Conservation (phyloP, 2,888 invertebrate genomes). For the Empis livida region DNA sequence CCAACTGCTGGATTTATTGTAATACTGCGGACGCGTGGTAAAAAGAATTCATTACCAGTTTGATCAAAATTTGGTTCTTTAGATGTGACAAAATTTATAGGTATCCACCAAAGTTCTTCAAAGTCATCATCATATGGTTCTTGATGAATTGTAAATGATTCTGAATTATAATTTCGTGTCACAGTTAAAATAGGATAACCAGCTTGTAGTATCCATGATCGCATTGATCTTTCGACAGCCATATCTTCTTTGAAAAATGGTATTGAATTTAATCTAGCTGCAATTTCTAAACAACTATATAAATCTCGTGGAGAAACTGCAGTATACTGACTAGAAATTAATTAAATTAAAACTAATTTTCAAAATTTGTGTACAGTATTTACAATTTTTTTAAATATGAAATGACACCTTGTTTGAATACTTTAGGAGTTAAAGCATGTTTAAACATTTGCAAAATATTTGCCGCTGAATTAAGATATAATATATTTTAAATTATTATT, state of each 20-base stretch:
- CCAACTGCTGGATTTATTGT: conserved; percentile 23
- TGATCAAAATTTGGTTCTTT: conserved; percentile 25
- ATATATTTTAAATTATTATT: too few species aligned
- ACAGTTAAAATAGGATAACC: conserved; percentile 43
- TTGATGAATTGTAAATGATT: not conserved
- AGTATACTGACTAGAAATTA: not conserved
- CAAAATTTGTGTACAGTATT: not conserved
- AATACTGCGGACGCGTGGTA: conserved; percentile 18
- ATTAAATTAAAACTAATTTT: not conserved
- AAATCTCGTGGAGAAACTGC: not conserved
- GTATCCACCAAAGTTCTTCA: conserved; percentile 24
- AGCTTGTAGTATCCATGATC: conserved; percentile 42
- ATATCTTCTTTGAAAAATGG: conserved; percentile 23
- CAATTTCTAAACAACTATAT: conserved; percentile 19
- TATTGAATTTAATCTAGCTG: conserved; percentile 24
- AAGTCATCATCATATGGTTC: not conserved
- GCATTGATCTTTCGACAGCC: conserved; percentile 23
- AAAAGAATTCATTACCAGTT: conserved; percentile 24
- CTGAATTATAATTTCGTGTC: conserved; percentile 20
- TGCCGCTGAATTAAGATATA: too few species aligned
- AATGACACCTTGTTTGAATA: not conserved
- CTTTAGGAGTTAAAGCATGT: not conserved
- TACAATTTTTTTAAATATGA: not conserved
- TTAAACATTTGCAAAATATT: not conserved
- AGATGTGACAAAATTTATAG: conserved; percentile 25